Conservation (phyloP, 2,797 vertebrate species). For the Paguma larvata region DNA sequence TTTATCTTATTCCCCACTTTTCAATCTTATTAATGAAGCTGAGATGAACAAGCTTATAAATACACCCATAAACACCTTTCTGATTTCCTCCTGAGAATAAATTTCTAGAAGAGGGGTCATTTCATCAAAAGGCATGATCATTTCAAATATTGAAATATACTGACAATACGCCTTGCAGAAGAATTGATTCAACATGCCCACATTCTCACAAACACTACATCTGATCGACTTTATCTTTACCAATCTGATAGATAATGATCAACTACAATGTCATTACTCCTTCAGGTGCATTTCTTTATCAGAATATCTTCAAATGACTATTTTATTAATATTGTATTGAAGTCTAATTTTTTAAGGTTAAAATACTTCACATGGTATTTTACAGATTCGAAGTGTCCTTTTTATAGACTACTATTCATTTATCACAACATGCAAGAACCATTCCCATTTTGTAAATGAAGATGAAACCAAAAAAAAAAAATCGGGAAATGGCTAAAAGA, state of each 20-base stretch:
- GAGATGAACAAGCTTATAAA: slow-evolving; percentile 21
- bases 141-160: slow-evolving; percentile 26
- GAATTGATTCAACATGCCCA: not conserved
- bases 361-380: slow-evolving; percentile 44
- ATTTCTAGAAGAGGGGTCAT: slow-evolving; percentile 47
- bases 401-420: not conserved
- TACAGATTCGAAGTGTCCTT: not conserved
- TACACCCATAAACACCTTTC: not conserved
- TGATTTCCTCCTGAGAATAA: slow-evolving; percentile 43
- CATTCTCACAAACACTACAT: not conserved
- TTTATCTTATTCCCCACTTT: not conserved
- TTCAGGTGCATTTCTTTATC: not conserved
- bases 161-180: not conserved
- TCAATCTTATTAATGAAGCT: slow-evolving; percentile 28
- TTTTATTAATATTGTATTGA: not conserved
- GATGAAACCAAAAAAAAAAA: not conserved
- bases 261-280: not conserved
- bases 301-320: not conserved
- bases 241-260: not conserved
- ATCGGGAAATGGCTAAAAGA: not conserved
- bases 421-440: not conserved
- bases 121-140: not conserved
- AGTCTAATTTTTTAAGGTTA: slow-evolving; percentile 31
- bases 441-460: slow-evolving; percentile 11
- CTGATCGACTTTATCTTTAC: not conserved